Conservation (phyloP, 2,113 vertebrate genomes). For the Gymnocephalus cernua region DNA sequence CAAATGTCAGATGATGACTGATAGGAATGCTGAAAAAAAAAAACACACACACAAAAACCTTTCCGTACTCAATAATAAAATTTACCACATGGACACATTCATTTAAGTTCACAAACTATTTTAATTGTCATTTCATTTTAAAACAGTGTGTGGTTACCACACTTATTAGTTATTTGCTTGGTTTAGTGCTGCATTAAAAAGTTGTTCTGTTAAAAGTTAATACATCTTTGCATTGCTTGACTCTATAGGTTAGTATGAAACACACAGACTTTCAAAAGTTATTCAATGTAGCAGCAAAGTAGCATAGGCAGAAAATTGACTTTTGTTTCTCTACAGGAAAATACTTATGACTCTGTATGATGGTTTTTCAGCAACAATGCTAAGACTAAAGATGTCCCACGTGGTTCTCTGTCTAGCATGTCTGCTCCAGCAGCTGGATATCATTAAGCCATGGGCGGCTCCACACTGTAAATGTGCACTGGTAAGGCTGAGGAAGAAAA, state of each 20-base stretch:
- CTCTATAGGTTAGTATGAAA: background rate
- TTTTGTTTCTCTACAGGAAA: constrained; percentile 9
- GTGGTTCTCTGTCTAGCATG: constrained; percentile 46
- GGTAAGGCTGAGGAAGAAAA: constrained; percentile 53
- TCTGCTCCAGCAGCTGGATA: fast-evolving
- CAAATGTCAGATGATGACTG: background rate
- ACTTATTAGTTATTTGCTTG: fast-evolving
- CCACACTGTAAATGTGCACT: constrained; percentile 79
- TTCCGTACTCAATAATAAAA: background rate
- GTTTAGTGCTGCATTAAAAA: constrained; percentile 1
- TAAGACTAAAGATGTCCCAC: background rate
- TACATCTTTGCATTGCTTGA: background rate
- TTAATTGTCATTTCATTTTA: constrained; percentile 1
- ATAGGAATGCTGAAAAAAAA: background rate
- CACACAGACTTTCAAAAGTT: background rate
- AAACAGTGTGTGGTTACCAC: background rate
- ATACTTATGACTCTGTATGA: background rate
- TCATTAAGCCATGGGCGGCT: constrained; percentile 48
- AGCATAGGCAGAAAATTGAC: background rate
- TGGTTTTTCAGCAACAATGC: background rate
- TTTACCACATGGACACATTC: constrained; percentile 3
- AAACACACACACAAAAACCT: no score
- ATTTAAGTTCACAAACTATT: background rate
- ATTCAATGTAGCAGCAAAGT: background rate
- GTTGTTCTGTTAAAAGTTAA: background rate